Evolutionary conservation across 2,797 vertebrate genomes (phyloP), one percentile per base, ranked within the genome.

Genomic region (Pterois miles): DNA sequence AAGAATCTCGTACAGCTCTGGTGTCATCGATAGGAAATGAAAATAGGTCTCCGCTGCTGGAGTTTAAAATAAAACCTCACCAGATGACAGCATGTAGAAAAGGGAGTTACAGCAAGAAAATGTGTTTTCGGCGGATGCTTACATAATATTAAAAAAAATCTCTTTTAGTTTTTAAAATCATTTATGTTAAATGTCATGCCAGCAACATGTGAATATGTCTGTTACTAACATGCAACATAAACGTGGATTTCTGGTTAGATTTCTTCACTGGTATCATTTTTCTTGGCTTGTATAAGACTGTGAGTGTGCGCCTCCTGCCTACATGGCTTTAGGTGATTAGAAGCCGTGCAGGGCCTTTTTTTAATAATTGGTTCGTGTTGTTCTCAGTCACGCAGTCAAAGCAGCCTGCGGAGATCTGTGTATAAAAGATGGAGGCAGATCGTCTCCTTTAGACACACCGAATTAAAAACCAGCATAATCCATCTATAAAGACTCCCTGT

Each of bases 341-440:
- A 95, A 94, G 93, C 94, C 95, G 87, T 86, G 89, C 94, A 79
- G 95, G 93, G 93, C 85, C 84, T 77, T 84, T 93, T 96, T 67
- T 71, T 87, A 95, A 25, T 93, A 93, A 98, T 97, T 97, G 95
- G 89, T 88, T 92, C 92, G 92, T 93, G 91, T 94, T 78, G 94
- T 91, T 94, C 91, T 94, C 91, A 95, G 96, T 96, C 97, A 98
- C 96, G 96, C 93, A 93, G 93, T 74, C 48, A 90, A 88, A 93
- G 93, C 85, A 92, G 88, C 96, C 96, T 90, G 94, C 94, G 90
- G 97, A 96, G 97, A 95, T 91, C 81, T 86, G 91, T 43, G 18
- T 88, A 78, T 93, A 92, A 93, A 87, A 96, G 94, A 96, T 95
- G 95, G 92, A 77, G 93, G 94, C 93, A 95, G 93, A 95, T 94